These are phyloP conservation scores for Atrichornis clamosus DNA, from an alignment of 2,113 vertebrate species.

Conservation along the genomic window DNA sequence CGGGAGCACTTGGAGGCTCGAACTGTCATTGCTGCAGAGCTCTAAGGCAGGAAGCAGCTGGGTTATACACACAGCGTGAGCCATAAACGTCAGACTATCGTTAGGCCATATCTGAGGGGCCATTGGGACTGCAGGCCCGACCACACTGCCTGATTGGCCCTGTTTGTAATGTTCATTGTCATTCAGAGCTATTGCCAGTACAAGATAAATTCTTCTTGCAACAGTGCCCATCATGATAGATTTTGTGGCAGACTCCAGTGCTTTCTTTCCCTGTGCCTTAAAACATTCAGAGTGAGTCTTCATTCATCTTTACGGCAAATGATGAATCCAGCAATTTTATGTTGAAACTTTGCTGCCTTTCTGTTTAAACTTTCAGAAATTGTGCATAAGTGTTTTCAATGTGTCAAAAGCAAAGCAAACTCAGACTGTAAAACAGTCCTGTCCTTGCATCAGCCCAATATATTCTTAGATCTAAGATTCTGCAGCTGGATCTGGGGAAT, in stretches of 20 bases:
- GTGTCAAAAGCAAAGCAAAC: background rate
- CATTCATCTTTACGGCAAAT: conserved; percentile 28
- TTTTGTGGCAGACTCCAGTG: background rate
- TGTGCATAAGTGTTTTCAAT: background rate
- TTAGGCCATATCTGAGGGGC: background rate
- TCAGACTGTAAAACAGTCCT: background rate
- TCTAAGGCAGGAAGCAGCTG: background rate
- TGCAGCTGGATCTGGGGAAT: background rate
- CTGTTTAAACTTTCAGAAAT: conserved; percentile 3
- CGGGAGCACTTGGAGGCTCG: background rate
- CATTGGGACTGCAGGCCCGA: background rate
- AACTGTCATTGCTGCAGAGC: background rate
- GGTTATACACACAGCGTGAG: background rate
- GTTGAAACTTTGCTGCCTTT: background rate
- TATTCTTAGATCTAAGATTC: background rate
- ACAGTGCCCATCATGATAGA: background rate
- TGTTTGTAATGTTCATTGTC: background rate
- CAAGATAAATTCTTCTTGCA: conserved; percentile 1
- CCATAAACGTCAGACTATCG: background rate
- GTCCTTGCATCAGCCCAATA: background rate
- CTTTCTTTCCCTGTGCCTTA: background rate
- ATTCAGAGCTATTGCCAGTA: background rate
- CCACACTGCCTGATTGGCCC: background rate
- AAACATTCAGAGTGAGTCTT: background rate
- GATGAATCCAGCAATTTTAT: background rate